Evolutionary conservation across 2,797 vertebrate species (phyloP), one percentile per base, ranked within the genome.

Genomic region (Diglossa cyanea): DNA sequence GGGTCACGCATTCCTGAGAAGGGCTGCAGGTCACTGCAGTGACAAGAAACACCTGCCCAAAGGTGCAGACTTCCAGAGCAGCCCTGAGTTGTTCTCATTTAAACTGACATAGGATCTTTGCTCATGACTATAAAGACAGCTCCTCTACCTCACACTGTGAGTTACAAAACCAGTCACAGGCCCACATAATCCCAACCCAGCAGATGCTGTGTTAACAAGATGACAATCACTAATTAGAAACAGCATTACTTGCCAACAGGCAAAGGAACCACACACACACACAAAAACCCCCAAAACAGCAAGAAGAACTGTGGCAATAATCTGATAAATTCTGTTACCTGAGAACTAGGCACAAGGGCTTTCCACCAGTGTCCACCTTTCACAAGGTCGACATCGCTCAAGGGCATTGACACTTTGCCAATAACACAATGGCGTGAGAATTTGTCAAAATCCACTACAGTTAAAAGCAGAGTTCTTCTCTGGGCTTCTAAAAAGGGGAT

Each of bases 351-450:
- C 75, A 98, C 97, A 92, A 99, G 98, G 7, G 98, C 98, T 96
- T 98, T 99, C 99, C 99, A 99, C 99, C 98, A 99, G 96, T 99
- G 99, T n/a, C 99, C 99, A 3, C 99, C 99, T 93, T 98, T 99
- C 74, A 99, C 98, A 93, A 99, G 98, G 96, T 99, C 99, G 31
- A 99, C 98, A 60, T 99, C 98, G 0, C 96, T 97, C 83, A 99
- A 94, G 19, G 98, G 97, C 97, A 99, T 97, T 6, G 98, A 97
- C 87, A 99, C 98, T 93, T 99, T 99, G 62, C 99, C 99, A 40
- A 99, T 98, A 78, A 99, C 98, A 70, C 98, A 99, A 53, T 99
- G 99, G 80, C 98, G 98, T 3, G 98, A 99, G 96, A 99, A 99
- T 96, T 99, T 99, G 96, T 99, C 99, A 74, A 99, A 99, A 96